These are phyloP conservation scores for Toxonevra muliebris DNA, from an alignment of 2,888 invertebrate species.

Conservation along the genomic window DNA sequence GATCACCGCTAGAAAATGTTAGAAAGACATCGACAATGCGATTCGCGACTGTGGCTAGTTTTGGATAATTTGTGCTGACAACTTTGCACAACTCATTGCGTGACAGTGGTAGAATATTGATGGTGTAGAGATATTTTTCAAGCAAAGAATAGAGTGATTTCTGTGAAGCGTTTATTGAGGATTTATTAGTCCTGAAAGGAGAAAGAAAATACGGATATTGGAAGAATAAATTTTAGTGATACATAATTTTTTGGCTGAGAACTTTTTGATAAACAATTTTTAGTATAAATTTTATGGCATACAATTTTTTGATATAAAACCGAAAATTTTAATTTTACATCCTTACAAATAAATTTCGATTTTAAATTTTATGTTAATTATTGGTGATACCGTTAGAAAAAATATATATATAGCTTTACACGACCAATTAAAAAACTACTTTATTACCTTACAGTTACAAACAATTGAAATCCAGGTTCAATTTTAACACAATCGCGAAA, in stretches of 20 bases:
- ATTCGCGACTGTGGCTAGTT: slow-evolving; percentile 75
- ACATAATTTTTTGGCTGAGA: no score
- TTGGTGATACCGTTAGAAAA: no score
- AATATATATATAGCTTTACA: no score
- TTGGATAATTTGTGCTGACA: slow-evolving; percentile 74
- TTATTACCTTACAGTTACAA: slow-evolving; percentile 86
- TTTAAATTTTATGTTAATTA: no score
- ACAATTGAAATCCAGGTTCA: slow-evolving; percentile 88
- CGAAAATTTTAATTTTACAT: background rate
- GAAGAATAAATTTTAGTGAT: no score
- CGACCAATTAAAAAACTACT: no score
- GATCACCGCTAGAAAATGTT: slow-evolving; percentile 79
- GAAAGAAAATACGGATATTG: slow-evolving; percentile 17
- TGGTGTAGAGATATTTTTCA: slow-evolving; percentile 83
- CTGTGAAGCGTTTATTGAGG: slow-evolving; percentile 57
- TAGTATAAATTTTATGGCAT: no score
- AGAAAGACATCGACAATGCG: slow-evolving; percentile 86
- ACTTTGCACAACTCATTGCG: slow-evolving; percentile 79
- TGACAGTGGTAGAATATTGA: slow-evolving; percentile 83
- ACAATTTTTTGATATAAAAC: background rate
- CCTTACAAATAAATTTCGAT: no score
- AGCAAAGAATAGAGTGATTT: slow-evolving; percentile 75
- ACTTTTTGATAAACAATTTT: no score
- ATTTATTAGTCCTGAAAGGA: slow-evolving; percentile 58
- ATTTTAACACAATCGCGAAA: slow-evolving; percentile 84